phyloP scores from a whole-genome alignment of 2,797 vertebrate species.

The Zonotrichia albicollis region DNA sequence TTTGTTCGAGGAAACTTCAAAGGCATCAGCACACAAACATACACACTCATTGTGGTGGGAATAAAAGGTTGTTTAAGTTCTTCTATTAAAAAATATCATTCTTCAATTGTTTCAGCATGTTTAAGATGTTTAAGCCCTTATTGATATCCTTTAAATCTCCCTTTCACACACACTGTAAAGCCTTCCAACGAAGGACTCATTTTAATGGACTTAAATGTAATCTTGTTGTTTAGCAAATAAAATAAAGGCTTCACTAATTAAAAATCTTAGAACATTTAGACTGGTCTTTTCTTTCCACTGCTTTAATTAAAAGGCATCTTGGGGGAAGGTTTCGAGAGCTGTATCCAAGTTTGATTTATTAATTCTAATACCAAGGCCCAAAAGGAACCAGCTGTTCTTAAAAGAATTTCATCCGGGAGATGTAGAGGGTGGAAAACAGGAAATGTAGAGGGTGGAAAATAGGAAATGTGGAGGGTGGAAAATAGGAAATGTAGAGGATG shows the following conservation, averaged over 20 bases:
- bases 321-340: not conserved
- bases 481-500: not conserved
- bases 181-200: not conserved
- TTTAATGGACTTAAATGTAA: conserved; percentile 48
- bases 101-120: conserved; percentile 8
- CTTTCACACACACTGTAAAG: conserved; percentile 10
- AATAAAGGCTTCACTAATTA: conserved; percentile 57
- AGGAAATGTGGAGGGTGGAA: not conserved
- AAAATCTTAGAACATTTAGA: conserved; percentile 43
- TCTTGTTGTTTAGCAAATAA: conserved; percentile 61
- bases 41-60: not conserved
- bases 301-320: conserved; percentile 59
- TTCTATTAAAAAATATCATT: conserved; percentile 37
- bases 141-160: conserved; percentile 51
- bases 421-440: not conserved
- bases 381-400: conserved; percentile 24
- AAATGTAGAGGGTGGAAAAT: not conserved
- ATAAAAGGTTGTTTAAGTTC: conserved; percentile 16
- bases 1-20: not conserved
- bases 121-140: conserved; percentile 41
- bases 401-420: not conserved
- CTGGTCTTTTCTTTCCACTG: conserved; percentile 32
- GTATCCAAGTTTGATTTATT: conserved; percentile 34
- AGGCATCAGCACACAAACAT: not conserved
- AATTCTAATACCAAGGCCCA: not conserved